These are phyloP conservation scores for Hipparchia sbordonii DNA, from an alignment of 2,888 invertebrate genomes.

Conservation along the genomic window DNA sequence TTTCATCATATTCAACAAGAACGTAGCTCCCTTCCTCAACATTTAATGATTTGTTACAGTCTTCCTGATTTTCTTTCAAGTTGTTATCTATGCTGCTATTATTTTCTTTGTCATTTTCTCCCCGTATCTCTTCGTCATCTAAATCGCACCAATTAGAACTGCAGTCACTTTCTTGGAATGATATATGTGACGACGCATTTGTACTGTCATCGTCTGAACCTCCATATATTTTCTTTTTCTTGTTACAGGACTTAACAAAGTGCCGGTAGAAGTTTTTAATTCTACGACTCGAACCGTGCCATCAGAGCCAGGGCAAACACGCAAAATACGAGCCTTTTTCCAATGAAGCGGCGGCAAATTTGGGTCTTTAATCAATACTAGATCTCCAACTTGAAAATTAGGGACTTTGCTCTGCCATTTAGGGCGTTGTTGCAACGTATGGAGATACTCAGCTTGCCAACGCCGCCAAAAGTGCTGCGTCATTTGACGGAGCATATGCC, in stretches of 20 bases:
- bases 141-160: constrained; percentile 1
- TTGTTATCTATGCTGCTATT: background rate
- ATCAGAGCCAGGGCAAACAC: background rate
- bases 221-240: background rate
- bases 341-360: background rate
- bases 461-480: background rate
- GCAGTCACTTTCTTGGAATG: background rate
- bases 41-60: background rate
- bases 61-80: background rate
- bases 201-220: background rate
- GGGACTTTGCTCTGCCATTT: background rate
- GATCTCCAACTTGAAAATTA: background rate
- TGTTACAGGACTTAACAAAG: background rate
- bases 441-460: background rate
- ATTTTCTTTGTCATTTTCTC: background rate
- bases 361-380: background rate
- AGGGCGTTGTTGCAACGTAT: background rate
- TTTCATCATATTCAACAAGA: background rate
- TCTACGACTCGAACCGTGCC: background rate
- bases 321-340: background rate
- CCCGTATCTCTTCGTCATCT: background rate
- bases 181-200: background rate
- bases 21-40: background rate
- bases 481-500: background rate
- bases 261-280: background rate